phyloP scores from a whole-genome alignment of 2,888 invertebrate species.

The Drosophila demipolita region DNA sequence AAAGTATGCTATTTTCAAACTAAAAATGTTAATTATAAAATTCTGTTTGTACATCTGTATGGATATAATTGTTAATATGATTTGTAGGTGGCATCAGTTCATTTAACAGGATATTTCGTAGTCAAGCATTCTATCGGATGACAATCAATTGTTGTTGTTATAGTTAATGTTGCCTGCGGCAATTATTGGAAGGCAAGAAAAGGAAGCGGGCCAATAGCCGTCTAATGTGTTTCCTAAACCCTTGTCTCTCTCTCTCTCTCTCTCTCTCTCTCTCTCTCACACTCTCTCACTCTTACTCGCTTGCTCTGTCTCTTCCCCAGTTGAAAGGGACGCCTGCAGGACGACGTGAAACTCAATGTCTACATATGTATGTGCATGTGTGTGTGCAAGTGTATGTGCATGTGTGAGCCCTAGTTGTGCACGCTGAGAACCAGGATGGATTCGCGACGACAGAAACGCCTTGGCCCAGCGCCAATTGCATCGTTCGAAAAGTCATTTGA shows the following conservation, averaged over 20 bases:
- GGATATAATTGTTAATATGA: not conserved
- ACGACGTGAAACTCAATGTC: slow-evolving; percentile 23
- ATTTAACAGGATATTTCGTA: not conserved
- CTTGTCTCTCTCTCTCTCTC: not conserved
- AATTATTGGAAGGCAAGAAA: slow-evolving; percentile 61
- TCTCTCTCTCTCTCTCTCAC: not conserved
- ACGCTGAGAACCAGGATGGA: slow-evolving; percentile 73
- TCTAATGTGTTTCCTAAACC: slow-evolving; percentile 48
- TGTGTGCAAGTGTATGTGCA: slow-evolving; percentile 10
- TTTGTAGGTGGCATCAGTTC: not conserved
- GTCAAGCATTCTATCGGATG: not conserved
- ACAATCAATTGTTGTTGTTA: slow-evolving; percentile 17
- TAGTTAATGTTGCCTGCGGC: slow-evolving; percentile 59
- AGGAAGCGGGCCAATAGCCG: slow-evolving; percentile 69
- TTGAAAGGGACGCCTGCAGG: slow-evolving; percentile 38
- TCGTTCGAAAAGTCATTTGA: slow-evolving; percentile 90
- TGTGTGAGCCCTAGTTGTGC: slow-evolving; percentile 43
- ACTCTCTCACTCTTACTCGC: not conserved
- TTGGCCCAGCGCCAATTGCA: slow-evolving; percentile 97
- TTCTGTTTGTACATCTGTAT: not conserved
- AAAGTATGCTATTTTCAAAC: not conserved
- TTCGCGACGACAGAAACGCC: slow-evolving; percentile 88
- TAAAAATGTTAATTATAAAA: not conserved
- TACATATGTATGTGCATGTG: slow-evolving; percentile 17
- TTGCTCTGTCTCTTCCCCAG: slow-evolving; percentile 12